phyloP scores from a whole-genome alignment of 2,113 vertebrate genomes.

The Brachyhypopomus occidentalis region DNA sequence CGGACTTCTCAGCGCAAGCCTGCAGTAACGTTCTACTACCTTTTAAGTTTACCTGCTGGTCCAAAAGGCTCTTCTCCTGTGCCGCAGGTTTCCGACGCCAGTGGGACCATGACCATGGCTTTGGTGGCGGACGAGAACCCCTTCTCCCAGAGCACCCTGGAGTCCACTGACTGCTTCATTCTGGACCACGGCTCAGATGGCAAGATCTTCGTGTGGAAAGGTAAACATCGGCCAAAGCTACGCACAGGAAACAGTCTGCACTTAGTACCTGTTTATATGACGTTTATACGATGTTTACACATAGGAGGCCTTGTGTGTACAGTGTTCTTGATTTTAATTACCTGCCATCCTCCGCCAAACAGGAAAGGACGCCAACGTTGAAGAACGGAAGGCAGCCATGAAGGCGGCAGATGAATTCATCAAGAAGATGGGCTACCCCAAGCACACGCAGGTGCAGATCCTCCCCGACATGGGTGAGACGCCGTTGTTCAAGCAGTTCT shows the following conservation, averaged over 20 bases:
- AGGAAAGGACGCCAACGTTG: slow-evolving; percentile 89
- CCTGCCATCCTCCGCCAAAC: background rate
- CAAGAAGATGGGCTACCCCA: slow-evolving; percentile 93
- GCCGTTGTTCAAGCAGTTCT: slow-evolving; percentile 97
- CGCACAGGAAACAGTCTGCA: background rate
- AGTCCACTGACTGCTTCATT: slow-evolving; percentile 93
- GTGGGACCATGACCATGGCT: slow-evolving; percentile 83
- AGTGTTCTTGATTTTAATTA: background rate
- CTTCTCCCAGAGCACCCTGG: slow-evolving; percentile 87
- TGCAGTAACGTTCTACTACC: background rate
- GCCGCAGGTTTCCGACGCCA: slow-evolving; percentile 86
- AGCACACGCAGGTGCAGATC: slow-evolving; percentile 92
- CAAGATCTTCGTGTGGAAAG: slow-evolving; percentile 98
- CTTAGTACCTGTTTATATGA: too few species aligned
- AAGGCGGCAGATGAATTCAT: slow-evolving; percentile 93
- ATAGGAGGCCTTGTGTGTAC: background rate
- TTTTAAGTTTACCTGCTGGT: background rate
- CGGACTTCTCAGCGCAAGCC: background rate
- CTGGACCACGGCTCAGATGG: slow-evolving; percentile 90
- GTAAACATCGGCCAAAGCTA: slow-evolving; percentile 63
- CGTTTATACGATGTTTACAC: background rate
- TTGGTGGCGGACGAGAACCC: slow-evolving; percentile 95
- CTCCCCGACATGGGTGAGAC: slow-evolving; percentile 94
- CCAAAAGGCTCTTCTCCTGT: background rate
- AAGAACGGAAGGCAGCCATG: slow-evolving; percentile 90